These are phyloP conservation scores for Chitala chitala DNA, from an alignment of 2,113 vertebrate genomes.

Conservation along the genomic window DNA sequence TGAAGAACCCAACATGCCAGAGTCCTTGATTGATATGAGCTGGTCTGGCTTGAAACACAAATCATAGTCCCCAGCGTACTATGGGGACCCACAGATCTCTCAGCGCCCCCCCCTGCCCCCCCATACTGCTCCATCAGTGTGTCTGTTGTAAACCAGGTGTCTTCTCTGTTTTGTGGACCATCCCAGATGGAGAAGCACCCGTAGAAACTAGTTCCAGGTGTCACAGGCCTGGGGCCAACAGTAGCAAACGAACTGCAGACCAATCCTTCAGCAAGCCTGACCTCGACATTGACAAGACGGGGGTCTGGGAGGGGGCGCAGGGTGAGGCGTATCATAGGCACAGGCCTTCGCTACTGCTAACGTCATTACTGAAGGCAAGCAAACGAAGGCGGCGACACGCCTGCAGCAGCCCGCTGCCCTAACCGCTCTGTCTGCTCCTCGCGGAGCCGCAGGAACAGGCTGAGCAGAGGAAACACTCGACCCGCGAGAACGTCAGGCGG, in stretches of 20 bases:
- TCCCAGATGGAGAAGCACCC: slow-evolving; percentile 14
- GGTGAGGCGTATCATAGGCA: neutral
- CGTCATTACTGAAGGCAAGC: neutral
- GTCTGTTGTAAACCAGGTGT: too few relatives aligned
- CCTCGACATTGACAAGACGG: neutral
- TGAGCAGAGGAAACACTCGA: too few relatives aligned
- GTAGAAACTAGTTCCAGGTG: slow-evolving; percentile 21
- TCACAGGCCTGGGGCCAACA: slow-evolving; percentile 1
- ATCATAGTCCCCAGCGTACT: slow-evolving; percentile 18
- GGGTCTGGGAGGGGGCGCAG: neutral
- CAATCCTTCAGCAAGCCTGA: neutral
- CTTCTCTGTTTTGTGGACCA: slow-evolving; percentile 9
- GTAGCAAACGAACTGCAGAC: slow-evolving; percentile 19
- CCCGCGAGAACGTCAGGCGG: neutral
- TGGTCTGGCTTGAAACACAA: slow-evolving; percentile 18
- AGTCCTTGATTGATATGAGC: slow-evolving; percentile 23
- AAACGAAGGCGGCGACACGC: neutral
- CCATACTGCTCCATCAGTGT: too few relatives aligned
- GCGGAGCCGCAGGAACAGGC: neutral
- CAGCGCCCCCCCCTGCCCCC: neutral
- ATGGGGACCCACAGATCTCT: slow-evolving; percentile 13
- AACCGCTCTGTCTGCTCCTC: neutral
- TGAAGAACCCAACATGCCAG: slow-evolving; percentile 18
- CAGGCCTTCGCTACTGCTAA: neutral
- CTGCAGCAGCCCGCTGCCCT: neutral